Conservation (phyloP, 2,797 vertebrate genomes). For the Acrossocheilus wenchowensis region DNA sequence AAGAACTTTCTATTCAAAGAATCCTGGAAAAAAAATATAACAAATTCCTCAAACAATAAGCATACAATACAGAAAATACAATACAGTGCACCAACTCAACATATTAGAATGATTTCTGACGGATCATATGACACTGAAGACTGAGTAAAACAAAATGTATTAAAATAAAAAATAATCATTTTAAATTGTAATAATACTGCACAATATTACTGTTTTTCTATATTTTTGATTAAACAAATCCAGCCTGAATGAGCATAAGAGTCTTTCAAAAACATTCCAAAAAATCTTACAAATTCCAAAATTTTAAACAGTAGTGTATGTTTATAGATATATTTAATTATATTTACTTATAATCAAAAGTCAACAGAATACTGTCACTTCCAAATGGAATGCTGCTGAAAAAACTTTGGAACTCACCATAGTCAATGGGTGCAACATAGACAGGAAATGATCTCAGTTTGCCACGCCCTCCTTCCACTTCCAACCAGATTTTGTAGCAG, state of each 20-base stretch:
- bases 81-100: not conserved
- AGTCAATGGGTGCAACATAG: constrained; percentile 84
- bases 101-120: not conserved
- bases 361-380: not conserved
- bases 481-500: constrained; percentile 93
- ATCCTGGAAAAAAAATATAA: not conserved
- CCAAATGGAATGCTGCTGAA: not conserved
- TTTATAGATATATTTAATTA: not conserved
- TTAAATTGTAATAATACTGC: not conserved
- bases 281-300: not conserved
- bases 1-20: not conserved
- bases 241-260: not conserved
- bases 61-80: no score
- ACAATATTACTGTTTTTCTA: not conserved
- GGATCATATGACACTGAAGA: not conserved
- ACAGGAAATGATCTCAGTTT: constrained; percentile 82
- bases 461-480: constrained; percentile 77
- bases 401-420: constrained; percentile 79
- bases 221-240: not conserved
- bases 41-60: not conserved
- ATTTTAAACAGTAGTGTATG: not conserved
- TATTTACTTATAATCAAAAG: not conserved
- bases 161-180: not conserved
- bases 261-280: not conserved
- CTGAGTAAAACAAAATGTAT: not conserved